Percentiles rank a stretch among this genome's conserved stretches.
Conservation (phyloP, 2,113 vertebrate genomes). For the Orthonyx spaldingii region DNA sequence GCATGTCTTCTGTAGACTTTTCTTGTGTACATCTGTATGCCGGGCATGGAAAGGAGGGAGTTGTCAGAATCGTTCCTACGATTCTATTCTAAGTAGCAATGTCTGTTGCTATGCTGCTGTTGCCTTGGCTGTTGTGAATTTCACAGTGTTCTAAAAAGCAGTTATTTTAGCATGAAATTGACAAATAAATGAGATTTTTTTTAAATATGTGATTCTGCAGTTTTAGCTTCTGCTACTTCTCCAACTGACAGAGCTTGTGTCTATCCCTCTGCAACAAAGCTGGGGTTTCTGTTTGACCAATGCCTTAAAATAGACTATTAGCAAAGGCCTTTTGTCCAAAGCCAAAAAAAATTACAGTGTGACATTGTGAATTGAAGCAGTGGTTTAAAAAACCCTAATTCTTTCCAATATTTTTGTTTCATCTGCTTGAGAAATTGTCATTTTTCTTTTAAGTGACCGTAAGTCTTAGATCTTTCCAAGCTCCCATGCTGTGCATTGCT, state of each 20-base stretch:
- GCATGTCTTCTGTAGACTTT: not conserved
- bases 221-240: not conserved
- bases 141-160: conserved; percentile 2
- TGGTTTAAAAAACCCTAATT: not conserved
- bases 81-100: conserved; percentile 32
- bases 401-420: not conserved
- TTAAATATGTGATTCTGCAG: not conserved
- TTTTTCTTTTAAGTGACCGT: not conserved
- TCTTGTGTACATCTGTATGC: not conserved
- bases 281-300: not conserved
- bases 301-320: not conserved
- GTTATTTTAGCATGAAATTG: conserved; percentile 14
- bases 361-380: not conserved
- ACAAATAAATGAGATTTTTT: not conserved
- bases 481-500: not conserved
- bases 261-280: not conserved
- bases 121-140: conserved; percentile 44
- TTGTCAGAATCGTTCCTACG: not conserved
- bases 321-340: not conserved
- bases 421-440: not conserved
- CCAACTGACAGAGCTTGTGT: not conserved
- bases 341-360: not conserved
- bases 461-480: not conserved
- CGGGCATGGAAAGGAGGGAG: not conserved
- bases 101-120: conserved; percentile 46